These are phyloP conservation scores for Chelonoidis abingdonii DNA, from an alignment of 2,113 vertebrate species.

Conservation along the genomic window DNA sequence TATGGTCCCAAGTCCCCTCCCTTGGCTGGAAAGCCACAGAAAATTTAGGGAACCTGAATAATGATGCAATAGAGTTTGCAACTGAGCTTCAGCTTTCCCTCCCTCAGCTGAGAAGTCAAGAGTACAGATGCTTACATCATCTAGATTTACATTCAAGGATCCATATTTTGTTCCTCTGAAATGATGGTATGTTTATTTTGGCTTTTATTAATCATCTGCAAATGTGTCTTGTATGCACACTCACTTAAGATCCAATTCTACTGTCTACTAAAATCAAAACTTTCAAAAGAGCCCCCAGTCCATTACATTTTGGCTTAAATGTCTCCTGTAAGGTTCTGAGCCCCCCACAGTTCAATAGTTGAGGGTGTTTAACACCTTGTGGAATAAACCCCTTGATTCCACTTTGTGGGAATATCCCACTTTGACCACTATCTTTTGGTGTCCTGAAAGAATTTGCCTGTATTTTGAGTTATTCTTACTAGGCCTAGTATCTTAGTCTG, in stretches of 20 bases:
- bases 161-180: background rate
- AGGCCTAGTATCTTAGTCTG: background rate
- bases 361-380: background rate
- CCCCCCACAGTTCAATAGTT: background rate
- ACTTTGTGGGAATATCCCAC: background rate
- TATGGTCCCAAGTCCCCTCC: too few species aligned
- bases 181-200: background rate
- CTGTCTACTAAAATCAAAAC: background rate
- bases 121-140: background rate
- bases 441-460: background rate
- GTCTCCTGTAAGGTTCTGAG: background rate
- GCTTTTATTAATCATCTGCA: background rate
- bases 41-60: background rate
- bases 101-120: background rate
- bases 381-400: background rate
- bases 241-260: background rate
- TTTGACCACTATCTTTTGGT: background rate
- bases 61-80: background rate
- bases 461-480: background rate
- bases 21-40: background rate
- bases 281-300: background rate
- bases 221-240: too few species aligned
- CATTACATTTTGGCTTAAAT: background rate
- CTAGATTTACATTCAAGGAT: background rate
- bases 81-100: background rate